These are phyloP conservation scores for Pheosia tremula DNA, from an alignment of 2,888 invertebrate species.

Conservation along the genomic window DNA sequence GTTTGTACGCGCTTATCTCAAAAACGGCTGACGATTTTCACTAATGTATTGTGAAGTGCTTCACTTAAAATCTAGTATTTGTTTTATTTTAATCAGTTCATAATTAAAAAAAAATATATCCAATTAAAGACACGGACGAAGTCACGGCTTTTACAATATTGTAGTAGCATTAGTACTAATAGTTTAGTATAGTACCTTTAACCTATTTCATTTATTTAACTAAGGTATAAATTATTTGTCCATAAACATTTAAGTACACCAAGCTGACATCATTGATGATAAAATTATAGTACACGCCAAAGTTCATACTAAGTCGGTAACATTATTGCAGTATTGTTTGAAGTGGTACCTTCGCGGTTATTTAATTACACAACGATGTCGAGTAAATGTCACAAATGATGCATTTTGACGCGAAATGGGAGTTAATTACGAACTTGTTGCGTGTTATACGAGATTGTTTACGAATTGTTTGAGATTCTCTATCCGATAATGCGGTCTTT, in stretches of 20 bases:
- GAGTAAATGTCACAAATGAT: conserved; percentile 50
- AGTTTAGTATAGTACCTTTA: no score
- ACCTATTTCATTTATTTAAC: no score
- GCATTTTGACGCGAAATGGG: conserved; percentile 41
- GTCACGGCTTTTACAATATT: no score
- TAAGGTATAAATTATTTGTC: neutral
- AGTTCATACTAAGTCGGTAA: conserved; percentile 37
- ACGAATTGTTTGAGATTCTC: conserved; percentile 12
- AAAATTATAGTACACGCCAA: conserved; percentile 48
- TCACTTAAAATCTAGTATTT: no score
- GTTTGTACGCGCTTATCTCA: no score
- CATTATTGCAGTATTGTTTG: conserved; percentile 52
- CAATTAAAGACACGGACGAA: no score
- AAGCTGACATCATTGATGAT: conserved; percentile 48
- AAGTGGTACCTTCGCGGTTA: conserved; percentile 34
- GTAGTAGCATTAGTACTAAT: no score
- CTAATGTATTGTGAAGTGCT: no score
- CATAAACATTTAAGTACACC: conserved; percentile 11
- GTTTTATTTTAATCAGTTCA: no score
- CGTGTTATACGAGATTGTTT: conserved; percentile 18
- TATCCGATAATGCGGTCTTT: neutral
- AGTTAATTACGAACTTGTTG: conserved; percentile 24
- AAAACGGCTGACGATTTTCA: no score
- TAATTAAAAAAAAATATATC: no score
- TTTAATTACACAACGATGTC: conserved; percentile 48